Conservation (phyloP, 1,140 invertebrate genomes). For the Antheraea mylitta region DNA sequence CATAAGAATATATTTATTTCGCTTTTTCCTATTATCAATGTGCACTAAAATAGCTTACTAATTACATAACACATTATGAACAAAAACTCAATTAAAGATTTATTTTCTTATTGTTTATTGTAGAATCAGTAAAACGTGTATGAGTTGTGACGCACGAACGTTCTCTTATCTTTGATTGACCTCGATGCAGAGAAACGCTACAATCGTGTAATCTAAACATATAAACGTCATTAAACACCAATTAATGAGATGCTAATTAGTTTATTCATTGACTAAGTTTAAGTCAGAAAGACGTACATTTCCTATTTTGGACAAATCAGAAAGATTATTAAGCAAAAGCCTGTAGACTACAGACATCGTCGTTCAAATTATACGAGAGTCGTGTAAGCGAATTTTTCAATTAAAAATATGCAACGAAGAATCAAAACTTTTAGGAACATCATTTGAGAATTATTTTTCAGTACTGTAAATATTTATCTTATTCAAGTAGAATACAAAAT, state of each 20-base stretch:
- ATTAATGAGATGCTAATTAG: slow-evolving; percentile 12
- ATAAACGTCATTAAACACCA: not conserved
- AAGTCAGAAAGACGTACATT: not conserved
- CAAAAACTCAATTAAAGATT: slow-evolving; percentile 1
- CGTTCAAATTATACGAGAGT: not conserved
- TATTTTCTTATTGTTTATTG: slow-evolving; percentile 3
- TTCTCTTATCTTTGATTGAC: slow-evolving; percentile 63
- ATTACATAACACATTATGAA: not conserved
- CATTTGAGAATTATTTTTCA: not conserved
- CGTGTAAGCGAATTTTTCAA: too few species aligned
- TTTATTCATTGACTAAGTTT: slow-evolving; percentile 5
- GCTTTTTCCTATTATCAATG: too few species aligned
- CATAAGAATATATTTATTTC: too few species aligned
- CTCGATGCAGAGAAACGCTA: slow-evolving; percentile 46
- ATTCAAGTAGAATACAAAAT: too few species aligned
- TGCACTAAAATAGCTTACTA: too few species aligned
- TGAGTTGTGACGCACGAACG: slow-evolving; percentile 51
- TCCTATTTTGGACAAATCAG: too few species aligned
- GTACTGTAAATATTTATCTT: too few species aligned
- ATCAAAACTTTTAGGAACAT: not conserved
- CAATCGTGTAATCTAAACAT: slow-evolving; percentile 17
- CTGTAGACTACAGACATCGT: not conserved
- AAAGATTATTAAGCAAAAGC: not conserved
- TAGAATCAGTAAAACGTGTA: not conserved
- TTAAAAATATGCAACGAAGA: not conserved